Evolutionary conservation across 2,113 vertebrate genomes (phyloP).

Genomic region (Otus sunia): DNA sequence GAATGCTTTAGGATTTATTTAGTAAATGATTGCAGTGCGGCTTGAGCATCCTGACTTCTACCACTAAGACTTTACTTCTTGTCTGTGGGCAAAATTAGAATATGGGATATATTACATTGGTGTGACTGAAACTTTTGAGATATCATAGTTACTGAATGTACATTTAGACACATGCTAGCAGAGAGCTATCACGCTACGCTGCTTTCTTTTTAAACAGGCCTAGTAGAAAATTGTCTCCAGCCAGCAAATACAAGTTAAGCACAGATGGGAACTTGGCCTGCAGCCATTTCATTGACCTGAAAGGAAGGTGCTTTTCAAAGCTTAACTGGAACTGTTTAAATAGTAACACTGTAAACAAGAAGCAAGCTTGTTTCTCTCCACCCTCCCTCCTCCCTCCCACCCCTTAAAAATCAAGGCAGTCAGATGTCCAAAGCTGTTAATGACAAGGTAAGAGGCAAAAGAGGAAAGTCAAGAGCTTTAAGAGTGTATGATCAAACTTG

Average conservation of each 20-base stretch:
- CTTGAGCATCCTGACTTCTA: background rate
- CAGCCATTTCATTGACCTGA: slow-evolving; percentile 39
- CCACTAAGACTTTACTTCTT: background rate
- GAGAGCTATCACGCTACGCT: background rate
- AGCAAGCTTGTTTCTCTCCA: background rate
- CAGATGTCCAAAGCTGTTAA: background rate
- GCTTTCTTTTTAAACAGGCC: background rate
- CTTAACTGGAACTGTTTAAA: background rate
- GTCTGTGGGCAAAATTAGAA: background rate
- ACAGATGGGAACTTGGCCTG: slow-evolving; percentile 34
- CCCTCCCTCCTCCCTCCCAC: background rate
- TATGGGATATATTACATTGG: background rate
- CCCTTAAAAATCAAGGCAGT: background rate
- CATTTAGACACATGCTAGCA: background rate
- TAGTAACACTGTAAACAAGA: background rate
- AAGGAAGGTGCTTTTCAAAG: slow-evolving; percentile 32
- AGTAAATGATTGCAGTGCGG: background rate
- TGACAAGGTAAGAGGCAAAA: background rate
- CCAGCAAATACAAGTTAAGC: background rate
- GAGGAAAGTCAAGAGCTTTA: background rate
- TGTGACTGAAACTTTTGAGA: background rate
- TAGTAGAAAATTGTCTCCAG: slow-evolving; percentile 8
- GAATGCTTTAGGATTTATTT: background rate
- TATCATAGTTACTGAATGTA: background rate
- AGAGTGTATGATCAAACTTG: background rate